Evolutionary conservation across 2,113 vertebrate genomes (phyloP).

Genomic region (Balaenoptera acutorostrata): DNA sequence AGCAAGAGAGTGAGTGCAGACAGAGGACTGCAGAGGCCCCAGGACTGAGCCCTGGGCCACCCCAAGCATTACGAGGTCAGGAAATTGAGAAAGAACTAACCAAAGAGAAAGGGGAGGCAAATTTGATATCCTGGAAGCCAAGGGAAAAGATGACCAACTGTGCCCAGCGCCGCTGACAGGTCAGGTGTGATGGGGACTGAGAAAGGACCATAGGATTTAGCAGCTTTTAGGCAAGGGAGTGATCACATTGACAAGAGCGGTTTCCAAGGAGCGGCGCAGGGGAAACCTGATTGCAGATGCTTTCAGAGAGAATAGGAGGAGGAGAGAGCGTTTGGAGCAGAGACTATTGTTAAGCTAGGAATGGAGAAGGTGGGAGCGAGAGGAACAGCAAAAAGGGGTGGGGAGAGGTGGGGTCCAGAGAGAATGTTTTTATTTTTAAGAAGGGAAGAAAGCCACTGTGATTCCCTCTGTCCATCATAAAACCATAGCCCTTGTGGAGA

Average conservation of each 20-base stretch:
- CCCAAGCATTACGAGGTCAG: neutral
- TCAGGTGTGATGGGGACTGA: neutral
- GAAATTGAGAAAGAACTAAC: neutral
- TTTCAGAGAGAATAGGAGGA: neutral
- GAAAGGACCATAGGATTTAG: neutral
- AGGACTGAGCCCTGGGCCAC: neutral
- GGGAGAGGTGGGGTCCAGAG: neutral
- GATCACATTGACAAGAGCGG: neutral
- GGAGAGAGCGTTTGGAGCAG: neutral
- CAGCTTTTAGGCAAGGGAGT: neutral
- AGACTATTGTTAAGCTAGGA: neutral
- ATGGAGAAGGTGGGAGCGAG: neutral
- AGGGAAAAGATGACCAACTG: neutral
- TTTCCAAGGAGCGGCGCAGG: neutral
- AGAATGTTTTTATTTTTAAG: neutral
- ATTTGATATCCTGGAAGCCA: neutral
- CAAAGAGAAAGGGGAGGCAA: neutral
- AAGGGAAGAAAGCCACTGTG: neutral
- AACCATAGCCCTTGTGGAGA: neutral
- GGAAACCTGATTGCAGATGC: neutral
- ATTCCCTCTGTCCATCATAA: neutral
- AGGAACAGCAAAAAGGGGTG: too few species aligned
- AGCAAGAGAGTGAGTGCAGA: neutral
- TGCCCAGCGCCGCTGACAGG: neutral
- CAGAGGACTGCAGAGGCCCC: neutral